Evolutionary conservation across 2,888 invertebrate species (phyloP).

Genomic region (Amiota mariae): DNA sequence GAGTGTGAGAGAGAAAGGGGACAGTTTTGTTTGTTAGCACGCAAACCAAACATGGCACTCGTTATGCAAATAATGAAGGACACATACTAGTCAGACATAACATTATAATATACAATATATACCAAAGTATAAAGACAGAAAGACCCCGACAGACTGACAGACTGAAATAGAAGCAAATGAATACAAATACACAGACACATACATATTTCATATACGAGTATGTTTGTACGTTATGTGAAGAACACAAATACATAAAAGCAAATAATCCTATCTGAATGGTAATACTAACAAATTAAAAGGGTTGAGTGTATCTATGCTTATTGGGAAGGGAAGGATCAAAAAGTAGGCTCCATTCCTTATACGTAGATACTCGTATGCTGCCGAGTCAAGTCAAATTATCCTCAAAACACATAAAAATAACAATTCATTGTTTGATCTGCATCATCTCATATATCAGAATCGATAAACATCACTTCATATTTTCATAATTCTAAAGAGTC

Average conservation of each 20-base stretch:
- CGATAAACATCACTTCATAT: slow-evolving; percentile 72
- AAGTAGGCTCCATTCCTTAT: slow-evolving; percentile 9
- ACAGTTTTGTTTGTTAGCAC: slow-evolving; percentile 16
- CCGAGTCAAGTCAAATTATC: slow-evolving; percentile 36
- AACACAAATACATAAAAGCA: slow-evolving; percentile 21
- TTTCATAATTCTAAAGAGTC: slow-evolving; percentile 59
- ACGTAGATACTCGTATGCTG: slow-evolving; percentile 5
- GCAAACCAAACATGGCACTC: slow-evolving; percentile 33
- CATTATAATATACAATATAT: slow-evolving; percentile 6
- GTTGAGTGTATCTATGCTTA: slow-evolving; percentile 45
- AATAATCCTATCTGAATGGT: slow-evolving; percentile 46
- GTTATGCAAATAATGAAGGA: slow-evolving; percentile 35
- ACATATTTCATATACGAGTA: too few species aligned
- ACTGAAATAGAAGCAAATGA: slow-evolving; percentile 1
- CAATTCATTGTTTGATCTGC: slow-evolving; percentile 35
- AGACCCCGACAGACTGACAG: slow-evolving; percentile 13
- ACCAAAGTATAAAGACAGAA: neutral
- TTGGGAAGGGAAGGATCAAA: slow-evolving; percentile 38
- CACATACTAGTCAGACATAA: neutral
- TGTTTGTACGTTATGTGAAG: too few species aligned
- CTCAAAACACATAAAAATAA: slow-evolving; percentile 12
- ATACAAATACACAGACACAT: slow-evolving; percentile 14
- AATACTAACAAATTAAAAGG: slow-evolving; percentile 58
- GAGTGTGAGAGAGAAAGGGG: too few species aligned
- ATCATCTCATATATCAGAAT: slow-evolving; percentile 67